Evolutionary conservation across 2,797 vertebrate genomes (phyloP).

Genomic region (Allobates femoralis): DNA sequence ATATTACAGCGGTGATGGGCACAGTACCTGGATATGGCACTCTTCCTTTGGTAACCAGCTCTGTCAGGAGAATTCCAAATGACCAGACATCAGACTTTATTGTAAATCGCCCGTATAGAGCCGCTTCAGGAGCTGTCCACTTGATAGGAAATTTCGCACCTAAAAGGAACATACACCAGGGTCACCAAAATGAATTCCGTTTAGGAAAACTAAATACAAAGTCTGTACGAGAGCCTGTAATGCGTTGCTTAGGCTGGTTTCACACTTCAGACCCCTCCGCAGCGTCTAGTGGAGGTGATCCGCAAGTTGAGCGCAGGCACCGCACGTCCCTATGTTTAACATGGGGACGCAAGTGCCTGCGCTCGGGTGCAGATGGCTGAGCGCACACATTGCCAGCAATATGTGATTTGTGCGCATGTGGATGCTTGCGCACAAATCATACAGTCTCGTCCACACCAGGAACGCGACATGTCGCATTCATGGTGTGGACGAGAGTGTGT

Average conservation of each 20-base stretch:
- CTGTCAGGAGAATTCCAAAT: conserved; percentile 92
- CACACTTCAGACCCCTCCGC: too few species aligned
- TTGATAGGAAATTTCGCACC: conserved; percentile 98
- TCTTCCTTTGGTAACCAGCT: conserved; percentile 94
- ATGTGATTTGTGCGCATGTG: too few species aligned
- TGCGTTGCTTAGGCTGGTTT: neutral
- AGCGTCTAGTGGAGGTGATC: too few species aligned
- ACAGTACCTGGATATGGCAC: conserved; percentile 93
- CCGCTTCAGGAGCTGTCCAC: conserved; percentile 94
- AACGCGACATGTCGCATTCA: too few species aligned
- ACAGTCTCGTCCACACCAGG: too few species aligned
- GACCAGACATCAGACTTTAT: conserved; percentile 98
- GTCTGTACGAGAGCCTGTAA: neutral
- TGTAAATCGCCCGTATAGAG: conserved; percentile 92
- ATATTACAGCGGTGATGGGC: neutral
- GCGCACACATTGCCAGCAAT: too few species aligned
- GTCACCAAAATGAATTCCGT: neutral
- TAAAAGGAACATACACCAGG: conserved; percentile 65
- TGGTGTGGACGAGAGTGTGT: too few species aligned
- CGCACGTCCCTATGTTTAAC: too few species aligned
- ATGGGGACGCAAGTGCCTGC: too few species aligned
- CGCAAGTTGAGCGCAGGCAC: too few species aligned
- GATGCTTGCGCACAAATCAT: too few species aligned
- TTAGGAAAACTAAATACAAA: neutral
- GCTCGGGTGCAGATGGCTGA: too few species aligned